Base-by-base conservation (phyloP, 2,888 invertebrate genomes). In the Augochlorella aurata region DNA sequence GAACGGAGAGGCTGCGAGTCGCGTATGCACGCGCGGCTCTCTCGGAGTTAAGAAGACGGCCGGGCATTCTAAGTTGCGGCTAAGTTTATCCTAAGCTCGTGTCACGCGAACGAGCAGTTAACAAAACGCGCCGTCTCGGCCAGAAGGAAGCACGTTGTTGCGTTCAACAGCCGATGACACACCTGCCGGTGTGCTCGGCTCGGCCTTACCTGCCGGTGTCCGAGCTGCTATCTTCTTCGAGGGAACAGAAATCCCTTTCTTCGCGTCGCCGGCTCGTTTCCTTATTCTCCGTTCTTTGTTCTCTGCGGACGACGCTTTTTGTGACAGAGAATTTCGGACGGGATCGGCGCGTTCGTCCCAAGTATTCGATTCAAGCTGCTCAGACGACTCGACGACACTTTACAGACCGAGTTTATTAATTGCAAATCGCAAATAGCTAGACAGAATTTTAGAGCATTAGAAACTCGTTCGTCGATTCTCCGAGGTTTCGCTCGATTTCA, bases 171-270 rank as follows among this genome's bases (percentile, higher is more conserved):
- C 77, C 82, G 89, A 90, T 92, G 91, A 90, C 91, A 91, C 92
- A 92, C 92, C 93, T 93, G 93, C 91, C 89, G 89, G 86, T 86
- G 89, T 91, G 89, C 90, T 76, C 87, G 86, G 85, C 89, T 84
- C 71, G 79, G 82, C 81, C 79, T 83, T 83, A 85, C 85, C 85
- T 76, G 83, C 73, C 72, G 21, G 75, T 21, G 49, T 63, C 52
- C 21, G 58, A 14, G 21, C 29, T 49, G 47, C 38, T 65, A 24
- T 21, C 61, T 38, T 49, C 29, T 44, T 54, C 61, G 47, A n/a
- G 29, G 63, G 63, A 29, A 65, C 21, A 49, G 50, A 73, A 73
- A 77, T 69, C 79, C 77, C 74, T 79, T 79, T 73, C 74, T 50
- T 79, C 38, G 71, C 44, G 14, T 29, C 18, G 24, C 21, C 68